Evolutionary conservation across 2,888 invertebrate genomes (phyloP).

Genomic region (Andrena camellia): DNA sequence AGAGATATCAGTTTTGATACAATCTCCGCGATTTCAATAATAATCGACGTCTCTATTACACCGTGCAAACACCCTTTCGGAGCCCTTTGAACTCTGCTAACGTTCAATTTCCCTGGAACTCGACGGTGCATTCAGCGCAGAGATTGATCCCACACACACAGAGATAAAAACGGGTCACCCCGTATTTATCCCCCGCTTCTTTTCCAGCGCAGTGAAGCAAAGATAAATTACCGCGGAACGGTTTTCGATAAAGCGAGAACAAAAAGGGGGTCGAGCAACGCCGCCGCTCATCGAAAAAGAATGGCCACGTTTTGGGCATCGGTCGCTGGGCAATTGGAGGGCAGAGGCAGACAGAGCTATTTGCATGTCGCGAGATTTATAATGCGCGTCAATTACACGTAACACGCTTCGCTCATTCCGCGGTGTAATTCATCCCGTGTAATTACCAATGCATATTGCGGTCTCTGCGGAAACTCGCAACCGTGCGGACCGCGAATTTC

Average conservation of each 20-base stretch:
- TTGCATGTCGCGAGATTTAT: constrained; percentile 81
- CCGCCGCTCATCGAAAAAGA: neutral
- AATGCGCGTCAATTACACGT: constrained; percentile 82
- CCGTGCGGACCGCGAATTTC: constrained; percentile 76
- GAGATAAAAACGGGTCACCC: neutral
- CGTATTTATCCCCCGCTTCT: neutral
- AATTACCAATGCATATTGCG: constrained; percentile 82
- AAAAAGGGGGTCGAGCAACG: neutral
- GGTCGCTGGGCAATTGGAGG: neutral
- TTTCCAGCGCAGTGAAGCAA: neutral
- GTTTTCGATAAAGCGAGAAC: constrained; percentile 1
- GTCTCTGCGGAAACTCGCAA: constrained; percentile 73
- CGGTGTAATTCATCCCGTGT: constrained; percentile 80
- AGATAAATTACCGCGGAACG: constrained; percentile 24
- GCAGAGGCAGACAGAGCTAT: constrained; percentile 65
- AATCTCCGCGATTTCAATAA: too few species aligned
- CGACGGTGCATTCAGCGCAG: neutral
- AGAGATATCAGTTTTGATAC: too few species aligned
- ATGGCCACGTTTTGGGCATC: constrained; percentile 14
- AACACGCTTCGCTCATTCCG: constrained; percentile 81
- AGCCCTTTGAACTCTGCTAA: neutral
- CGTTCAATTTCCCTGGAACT: neutral
- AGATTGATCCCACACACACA: neutral
- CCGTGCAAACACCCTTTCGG: neutral
- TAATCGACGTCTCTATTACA: too few species aligned